A percentile compares a stretch with the other conserved stretches of the same genome.
Evolutionary conservation across 2,797 vertebrate species (phyloP).

Genomic region (Monodelphis domestica): DNA sequence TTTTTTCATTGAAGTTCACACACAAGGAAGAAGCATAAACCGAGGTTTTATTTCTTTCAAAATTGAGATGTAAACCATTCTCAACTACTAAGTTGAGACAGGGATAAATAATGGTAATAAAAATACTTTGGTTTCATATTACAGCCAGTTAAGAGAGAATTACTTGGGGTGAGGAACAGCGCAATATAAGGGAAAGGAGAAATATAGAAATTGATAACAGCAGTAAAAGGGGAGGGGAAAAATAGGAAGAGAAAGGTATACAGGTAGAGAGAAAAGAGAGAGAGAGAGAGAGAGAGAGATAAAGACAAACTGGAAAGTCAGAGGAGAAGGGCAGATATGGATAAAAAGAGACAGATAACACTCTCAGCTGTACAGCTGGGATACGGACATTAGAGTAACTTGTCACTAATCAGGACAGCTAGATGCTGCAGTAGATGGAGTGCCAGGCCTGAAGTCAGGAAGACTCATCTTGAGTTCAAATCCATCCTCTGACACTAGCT

Average conservation of each 20-base stretch:
- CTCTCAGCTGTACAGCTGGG: background rate
- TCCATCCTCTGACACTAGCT: no score
- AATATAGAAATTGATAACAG: background rate
- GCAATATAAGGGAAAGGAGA: background rate
- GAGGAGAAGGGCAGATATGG: background rate
- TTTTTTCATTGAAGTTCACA: background rate
- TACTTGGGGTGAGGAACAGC: background rate
- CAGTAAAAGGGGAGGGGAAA: background rate
- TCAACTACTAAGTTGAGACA: background rate
- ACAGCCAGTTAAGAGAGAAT: background rate
- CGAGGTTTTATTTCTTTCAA: background rate
- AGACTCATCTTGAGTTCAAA: no score
- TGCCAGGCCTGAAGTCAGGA: no score
- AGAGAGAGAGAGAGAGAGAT: conserved; percentile 7
- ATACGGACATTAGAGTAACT: background rate
- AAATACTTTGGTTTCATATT: background rate
- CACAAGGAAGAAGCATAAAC: background rate
- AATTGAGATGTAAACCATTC: background rate
- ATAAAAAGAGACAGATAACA: background rate
- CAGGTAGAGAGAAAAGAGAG: background rate
- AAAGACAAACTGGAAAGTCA: background rate
- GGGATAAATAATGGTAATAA: background rate
- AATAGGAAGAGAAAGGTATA: background rate
- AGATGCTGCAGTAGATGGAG: no score
- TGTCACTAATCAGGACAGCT: no score